Conservation (phyloP, 2,797 vertebrate species). For the Sebastes paucispinis region DNA sequence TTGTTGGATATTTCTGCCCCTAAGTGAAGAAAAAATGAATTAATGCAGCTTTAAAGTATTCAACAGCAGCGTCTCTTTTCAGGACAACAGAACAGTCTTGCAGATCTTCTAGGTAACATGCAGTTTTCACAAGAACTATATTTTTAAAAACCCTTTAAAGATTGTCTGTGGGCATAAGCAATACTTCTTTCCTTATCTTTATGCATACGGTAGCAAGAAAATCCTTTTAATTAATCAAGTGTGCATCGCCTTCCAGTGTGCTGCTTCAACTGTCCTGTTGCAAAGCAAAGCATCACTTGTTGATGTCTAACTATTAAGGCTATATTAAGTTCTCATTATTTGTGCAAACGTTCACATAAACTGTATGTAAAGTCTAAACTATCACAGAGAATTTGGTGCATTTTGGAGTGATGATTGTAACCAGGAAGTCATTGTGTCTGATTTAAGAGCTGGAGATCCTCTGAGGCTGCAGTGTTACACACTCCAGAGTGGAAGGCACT, state of each 20-base stretch:
- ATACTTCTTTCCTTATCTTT: neutral
- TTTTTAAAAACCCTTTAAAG: neutral
- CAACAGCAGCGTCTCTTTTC: neutral
- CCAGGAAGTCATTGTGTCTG: constrained; percentile 21
- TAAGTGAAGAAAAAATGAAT: neutral
- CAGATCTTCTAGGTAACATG: neutral
- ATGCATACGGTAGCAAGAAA: neutral
- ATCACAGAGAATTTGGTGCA: neutral
- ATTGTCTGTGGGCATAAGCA: neutral
- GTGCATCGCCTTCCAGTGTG: neutral
- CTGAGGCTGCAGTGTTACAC: constrained; percentile 1
- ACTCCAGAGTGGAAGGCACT: constrained; percentile 8
- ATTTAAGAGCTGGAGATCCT: constrained; percentile 40
- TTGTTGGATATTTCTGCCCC: neutral
- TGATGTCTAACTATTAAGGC: neutral
- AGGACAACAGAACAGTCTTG: neutral
- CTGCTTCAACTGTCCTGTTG: neutral
- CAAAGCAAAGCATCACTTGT: neutral
- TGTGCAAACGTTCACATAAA: neutral
- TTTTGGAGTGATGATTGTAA: neutral
- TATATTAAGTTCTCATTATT: neutral
- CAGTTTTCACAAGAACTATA: neutral
- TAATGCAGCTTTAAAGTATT: neutral
- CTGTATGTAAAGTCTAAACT: neutral
- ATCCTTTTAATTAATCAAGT: neutral